These are phyloP conservation scores for Ploceus nigricollis DNA, from an alignment of 2,113 vertebrate genomes.

Conservation along the genomic window DNA sequence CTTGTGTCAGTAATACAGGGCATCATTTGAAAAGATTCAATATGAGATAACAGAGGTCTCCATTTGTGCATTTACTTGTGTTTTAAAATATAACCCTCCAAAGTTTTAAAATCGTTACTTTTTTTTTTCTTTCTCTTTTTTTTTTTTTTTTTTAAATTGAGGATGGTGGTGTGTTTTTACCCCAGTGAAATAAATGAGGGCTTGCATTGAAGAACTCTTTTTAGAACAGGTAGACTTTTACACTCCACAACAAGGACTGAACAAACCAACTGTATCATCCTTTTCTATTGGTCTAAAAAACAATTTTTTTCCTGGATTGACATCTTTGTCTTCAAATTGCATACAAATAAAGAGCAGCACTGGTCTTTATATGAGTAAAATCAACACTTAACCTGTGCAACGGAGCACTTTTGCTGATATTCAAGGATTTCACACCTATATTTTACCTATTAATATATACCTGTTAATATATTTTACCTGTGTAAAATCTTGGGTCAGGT, in stretches of 20 bases:
- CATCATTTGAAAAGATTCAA: background rate
- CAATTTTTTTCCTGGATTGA: background rate
- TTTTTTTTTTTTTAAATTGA: background rate
- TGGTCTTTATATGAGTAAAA: background rate
- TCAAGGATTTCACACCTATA: background rate
- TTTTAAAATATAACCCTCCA: background rate
- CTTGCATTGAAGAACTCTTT: background rate
- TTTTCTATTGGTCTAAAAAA: background rate
- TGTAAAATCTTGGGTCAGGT: background rate
- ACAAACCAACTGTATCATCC: background rate
- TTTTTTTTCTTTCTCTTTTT: background rate
- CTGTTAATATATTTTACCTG: background rate
- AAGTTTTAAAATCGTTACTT: background rate
- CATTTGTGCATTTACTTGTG: background rate
- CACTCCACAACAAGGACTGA: background rate
- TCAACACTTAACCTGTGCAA: background rate
- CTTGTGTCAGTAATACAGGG: background rate
- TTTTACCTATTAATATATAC: background rate
- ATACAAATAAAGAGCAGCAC: background rate
- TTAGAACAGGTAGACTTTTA: background rate
- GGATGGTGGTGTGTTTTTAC: background rate
- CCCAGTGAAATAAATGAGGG: background rate
- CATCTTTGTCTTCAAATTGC: background rate
- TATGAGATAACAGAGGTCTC: background rate
- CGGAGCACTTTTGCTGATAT: fast-evolving